Evolutionary conservation across 2,797 vertebrate genomes (phyloP), one percentile per base, ranked within the genome.

Genomic region (Myripristis jacobus): DNA sequence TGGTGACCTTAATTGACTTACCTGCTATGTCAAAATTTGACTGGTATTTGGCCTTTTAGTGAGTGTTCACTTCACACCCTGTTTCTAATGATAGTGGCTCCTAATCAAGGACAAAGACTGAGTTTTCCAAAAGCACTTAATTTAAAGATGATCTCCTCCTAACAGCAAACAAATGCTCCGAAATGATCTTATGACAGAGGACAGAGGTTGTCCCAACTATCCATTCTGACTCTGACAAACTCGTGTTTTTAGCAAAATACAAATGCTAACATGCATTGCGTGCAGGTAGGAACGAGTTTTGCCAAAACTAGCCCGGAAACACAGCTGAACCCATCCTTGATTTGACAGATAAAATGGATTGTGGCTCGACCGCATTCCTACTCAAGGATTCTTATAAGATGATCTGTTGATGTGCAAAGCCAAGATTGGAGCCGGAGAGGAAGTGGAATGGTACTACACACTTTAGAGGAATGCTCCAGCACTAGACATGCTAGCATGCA

Each of bases 401-500:
- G 15, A 43, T 59, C 22, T 25, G 56, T 36, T 8, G n/a, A 36
- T 19, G 21, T 13, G 29, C n/a, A n/a, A n/a, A n/a, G n/a, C n/a
- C n/a, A n/a, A n/a, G n/a, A n/a, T n/a, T n/a, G 43, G 21, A 73
- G 51, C 60, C 47, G 22, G 12, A 68, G 29, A 55, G 70, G 41
- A 74, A 46, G 70, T 54, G 3, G 56, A 60, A 50, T 24, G 73
- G 73, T 44, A 3, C 52, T 50, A 24, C 48, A 50, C 21, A 21
- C 4, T 9, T 7, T 10, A 24, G 19, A 83, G 79, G 80, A 80
- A 85, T 83, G 71, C 76, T 25, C 48, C 47, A 16, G 43, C 50
- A 51, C 46, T 10, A 24, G 58, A 70, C 66, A 1, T 34, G 71
- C 69, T 36, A 50, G 70, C 16, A 11, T 43, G n/a, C 66, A 69